Percentiles rank a stretch among this genome's conserved stretches.
phyloP scores from a whole-genome alignment of 2,888 invertebrate genomes.

The Macrophya annulata region DNA sequence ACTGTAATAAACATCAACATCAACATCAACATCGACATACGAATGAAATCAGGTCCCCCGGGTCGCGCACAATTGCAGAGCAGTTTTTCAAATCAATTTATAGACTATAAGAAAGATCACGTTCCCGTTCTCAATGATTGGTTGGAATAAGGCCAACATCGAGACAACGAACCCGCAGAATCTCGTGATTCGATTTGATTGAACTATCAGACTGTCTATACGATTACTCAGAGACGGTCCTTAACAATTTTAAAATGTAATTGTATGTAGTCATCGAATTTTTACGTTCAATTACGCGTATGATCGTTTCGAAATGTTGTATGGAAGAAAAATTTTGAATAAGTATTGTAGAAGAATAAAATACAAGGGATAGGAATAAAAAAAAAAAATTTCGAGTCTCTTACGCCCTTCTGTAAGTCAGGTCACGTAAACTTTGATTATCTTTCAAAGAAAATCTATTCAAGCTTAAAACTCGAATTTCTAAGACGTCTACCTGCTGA shows the following conservation, averaged over 20 bases:
- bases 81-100: constrained; percentile 45
- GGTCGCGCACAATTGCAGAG: constrained; percentile 28
- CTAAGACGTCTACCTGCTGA: constrained; percentile 73
- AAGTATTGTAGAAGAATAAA: background rate
- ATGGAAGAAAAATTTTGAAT: background rate
- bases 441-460: constrained; percentile 55
- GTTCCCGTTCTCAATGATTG: background rate
- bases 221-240: background rate
- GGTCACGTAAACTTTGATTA: constrained; percentile 46
- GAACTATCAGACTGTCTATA: constrained; percentile 9
- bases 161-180: constrained; percentile 37
- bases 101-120: background rate
- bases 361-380: background rate
- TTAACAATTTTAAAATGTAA: background rate
- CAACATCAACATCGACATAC: background rate
- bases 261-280: background rate
- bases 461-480: constrained; percentile 48
- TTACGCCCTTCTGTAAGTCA: constrained; percentile 30
- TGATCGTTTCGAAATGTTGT: background rate
- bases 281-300: constrained; percentile 13
- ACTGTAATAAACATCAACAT: constrained; percentile 9
- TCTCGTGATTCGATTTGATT: constrained; percentile 28
- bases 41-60: constrained; percentile 27
- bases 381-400: background rate
- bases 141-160: background rate